phyloP scores from a whole-genome alignment of 2,113 vertebrate species.

The Burhinus oedicnemus region DNA sequence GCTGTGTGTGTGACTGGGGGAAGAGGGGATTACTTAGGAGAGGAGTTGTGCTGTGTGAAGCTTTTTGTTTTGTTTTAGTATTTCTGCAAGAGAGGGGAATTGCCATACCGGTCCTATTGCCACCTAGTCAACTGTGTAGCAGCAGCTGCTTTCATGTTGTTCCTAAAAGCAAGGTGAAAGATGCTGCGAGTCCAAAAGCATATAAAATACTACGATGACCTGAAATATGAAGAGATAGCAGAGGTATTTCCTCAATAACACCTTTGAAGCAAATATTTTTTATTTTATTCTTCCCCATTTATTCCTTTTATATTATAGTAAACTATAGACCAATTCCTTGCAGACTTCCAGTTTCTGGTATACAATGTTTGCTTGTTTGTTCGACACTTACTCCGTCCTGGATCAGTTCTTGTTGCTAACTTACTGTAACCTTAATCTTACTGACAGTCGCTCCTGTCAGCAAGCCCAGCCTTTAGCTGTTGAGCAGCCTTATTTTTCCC shows the following conservation, averaged over 20 bases:
- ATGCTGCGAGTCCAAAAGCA: not conserved
- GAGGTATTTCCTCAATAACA: not conserved
- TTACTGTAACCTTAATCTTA: not conserved
- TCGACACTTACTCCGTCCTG: not conserved
- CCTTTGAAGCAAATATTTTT: not conserved
- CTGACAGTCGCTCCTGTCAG: not conserved
- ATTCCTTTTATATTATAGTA: not conserved
- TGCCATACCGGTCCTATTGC: not conserved
- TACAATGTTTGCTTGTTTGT: not conserved
- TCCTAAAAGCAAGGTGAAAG: not conserved
- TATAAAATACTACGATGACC: not conserved
- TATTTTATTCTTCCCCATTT: not conserved
- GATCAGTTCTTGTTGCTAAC: not conserved
- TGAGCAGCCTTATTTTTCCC: not conserved
- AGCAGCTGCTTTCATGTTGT: not conserved
- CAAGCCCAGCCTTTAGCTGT: not conserved
- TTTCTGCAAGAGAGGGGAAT: not conserved
- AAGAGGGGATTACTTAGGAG: not conserved
- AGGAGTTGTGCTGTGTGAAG: not conserved
- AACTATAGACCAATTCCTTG: not conserved
- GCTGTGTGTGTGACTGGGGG: not conserved
- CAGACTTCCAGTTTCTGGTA: not conserved
- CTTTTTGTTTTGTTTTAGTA: not conserved
- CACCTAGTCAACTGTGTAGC: not conserved
- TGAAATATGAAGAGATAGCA: not conserved